Base-by-base conservation (phyloP, 2,797 vertebrate genomes). In the Artibeus lituratus region DNA sequence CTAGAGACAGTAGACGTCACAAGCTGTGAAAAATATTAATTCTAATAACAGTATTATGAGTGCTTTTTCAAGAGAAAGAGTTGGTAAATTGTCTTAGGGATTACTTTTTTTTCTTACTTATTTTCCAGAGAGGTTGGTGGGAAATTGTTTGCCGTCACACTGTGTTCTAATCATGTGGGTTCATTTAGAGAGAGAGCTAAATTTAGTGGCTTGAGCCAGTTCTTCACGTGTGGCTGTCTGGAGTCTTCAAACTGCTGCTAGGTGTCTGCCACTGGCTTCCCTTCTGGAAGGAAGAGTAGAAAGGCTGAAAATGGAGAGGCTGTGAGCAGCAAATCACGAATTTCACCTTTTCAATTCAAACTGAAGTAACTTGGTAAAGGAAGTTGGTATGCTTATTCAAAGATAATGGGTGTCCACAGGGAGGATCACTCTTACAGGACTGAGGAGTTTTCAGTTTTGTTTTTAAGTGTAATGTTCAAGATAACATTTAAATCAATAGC, bases 381-480 rank as follows among this genome's bases (percentile, higher is more conserved):
- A 39, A 80, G 35, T 83, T 47, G 90, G 18, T 57, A 11, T 62
- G n/a, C 0, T 2, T 90, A 19, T 69, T 95, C 26, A 89, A 81
- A 69, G 10, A 70, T 19, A 94, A 51, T 49, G 19, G 70, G 2
- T 89, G 47, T 77, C 26, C 32, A 73, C 29, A 62, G 4, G n/a
- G 18, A 87, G 10, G 18, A 14, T 76, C 5, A 77, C 21, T 95
- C 42, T 76, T 89, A 15, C 55, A 51, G 67, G 24, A 10, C 32
- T 53, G 18, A 55, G 11, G 11, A 21, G 44, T 81, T 94, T 95
- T 93, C 22, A 53, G 39, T 93, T 97, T 88, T 82, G 32, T 51
- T 94, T 94, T 91, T 53, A 86, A 94, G 88, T 80, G 95, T 95
- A 92, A 87, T 95, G 93, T 70, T 94, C 80, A 95, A 89, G 82